Evolutionary conservation across 2,797 vertebrate species (phyloP).

Genomic region (Fistularia commersonii): DNA sequence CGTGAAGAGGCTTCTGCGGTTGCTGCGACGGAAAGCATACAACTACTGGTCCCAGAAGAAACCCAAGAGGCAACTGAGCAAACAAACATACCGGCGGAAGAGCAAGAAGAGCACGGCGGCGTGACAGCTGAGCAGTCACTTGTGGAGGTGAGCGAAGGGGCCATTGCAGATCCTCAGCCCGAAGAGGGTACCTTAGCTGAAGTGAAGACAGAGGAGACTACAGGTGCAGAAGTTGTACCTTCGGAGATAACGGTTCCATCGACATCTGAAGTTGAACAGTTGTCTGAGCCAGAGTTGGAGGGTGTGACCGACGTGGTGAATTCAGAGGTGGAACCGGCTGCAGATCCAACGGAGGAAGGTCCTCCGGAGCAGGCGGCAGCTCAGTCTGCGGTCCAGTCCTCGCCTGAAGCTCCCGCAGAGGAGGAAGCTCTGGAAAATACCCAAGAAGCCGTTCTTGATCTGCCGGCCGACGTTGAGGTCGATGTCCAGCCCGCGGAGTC

Average conservation of each 20-base stretch:
- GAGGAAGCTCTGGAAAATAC: conserved; percentile 3
- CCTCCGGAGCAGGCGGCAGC: conserved; percentile 3
- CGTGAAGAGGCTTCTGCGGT: background rate
- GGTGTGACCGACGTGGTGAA: conserved; percentile 8
- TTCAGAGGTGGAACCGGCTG: conserved; percentile 3
- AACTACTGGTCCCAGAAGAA: conserved; percentile 1
- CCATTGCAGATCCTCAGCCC: conserved; percentile 3
- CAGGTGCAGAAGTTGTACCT: conserved; percentile 1
- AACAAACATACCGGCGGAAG: no score
- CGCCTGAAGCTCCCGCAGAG: background rate
- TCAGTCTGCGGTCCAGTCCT: conserved; percentile 2
- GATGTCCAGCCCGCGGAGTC: conserved; percentile 1
- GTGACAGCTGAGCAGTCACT: background rate
- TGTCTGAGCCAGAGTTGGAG: conserved; percentile 13
- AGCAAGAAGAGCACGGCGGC: no score
- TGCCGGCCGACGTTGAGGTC: conserved; percentile 1
- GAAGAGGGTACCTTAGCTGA: conserved; percentile 6
- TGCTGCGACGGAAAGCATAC: background rate
- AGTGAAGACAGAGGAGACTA: background rate
- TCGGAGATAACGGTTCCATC: no score
- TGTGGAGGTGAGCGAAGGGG: background rate
- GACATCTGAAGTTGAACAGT: background rate
- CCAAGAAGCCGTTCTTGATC: background rate
- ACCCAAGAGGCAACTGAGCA: background rate
- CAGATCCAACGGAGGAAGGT: conserved; percentile 1